Evolutionary conservation across 2,888 invertebrate species (phyloP).

Genomic region (Tigriopus californicus): DNA sequence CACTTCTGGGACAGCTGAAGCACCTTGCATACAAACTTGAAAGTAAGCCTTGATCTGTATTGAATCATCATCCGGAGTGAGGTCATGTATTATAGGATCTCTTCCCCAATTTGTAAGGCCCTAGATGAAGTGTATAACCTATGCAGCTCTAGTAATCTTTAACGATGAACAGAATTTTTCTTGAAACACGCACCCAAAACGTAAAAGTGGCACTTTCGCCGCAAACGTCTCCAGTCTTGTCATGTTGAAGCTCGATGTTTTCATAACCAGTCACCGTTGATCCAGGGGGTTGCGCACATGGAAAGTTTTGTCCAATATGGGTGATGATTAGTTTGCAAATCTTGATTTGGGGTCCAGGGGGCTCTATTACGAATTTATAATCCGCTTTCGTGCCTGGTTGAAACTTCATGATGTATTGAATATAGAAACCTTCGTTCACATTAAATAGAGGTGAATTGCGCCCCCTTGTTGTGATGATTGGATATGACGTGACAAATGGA

Average conservation of each 20-base stretch:
- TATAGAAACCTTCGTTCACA: background rate
- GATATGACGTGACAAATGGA: no score
- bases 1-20: no score
- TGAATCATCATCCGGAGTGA: background rate
- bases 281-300: background rate
- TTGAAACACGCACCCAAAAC: no score
- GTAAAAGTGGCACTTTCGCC: no score
- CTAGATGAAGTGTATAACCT: background rate
- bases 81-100: background rate
- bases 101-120: background rate
- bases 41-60: background rate
- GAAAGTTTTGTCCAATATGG: background rate
- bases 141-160: no score
- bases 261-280: background rate
- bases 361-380: no score
- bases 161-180: no score
- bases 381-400: background rate
- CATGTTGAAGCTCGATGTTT: background rate
- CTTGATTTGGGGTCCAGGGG: background rate
- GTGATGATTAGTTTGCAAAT: background rate
- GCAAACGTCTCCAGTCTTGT: no score
- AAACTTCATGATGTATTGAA: background rate
- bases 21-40: background rate
- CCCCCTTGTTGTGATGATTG: no score
- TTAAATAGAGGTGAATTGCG: background rate